These are phyloP conservation scores for Adelphocoris suturalis DNA, from an alignment of 2,888 invertebrate genomes.

Conservation along the genomic window DNA sequence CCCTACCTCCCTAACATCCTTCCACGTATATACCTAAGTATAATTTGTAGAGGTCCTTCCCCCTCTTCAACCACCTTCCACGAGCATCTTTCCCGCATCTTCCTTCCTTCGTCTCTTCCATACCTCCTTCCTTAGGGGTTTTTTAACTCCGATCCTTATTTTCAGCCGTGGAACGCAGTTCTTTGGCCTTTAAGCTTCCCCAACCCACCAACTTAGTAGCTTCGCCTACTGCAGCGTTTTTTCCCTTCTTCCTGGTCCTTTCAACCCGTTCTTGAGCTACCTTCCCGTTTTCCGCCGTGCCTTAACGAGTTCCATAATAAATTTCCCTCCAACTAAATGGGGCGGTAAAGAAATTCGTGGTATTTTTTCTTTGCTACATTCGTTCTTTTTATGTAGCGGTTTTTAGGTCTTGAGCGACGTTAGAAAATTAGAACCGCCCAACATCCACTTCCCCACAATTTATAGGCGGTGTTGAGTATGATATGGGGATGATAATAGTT, in stretches of 20 bases:
- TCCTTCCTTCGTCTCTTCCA: slow-evolving; percentile 22
- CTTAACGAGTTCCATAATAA: slow-evolving; percentile 60
- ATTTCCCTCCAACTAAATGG: slow-evolving; percentile 51
- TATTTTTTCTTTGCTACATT: slow-evolving; percentile 15
- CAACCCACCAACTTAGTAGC: slow-evolving; percentile 33
- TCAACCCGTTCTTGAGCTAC: slow-evolving; percentile 21
- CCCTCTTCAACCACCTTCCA: neutral
- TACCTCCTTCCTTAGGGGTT: neutral
- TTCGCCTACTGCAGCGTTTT: slow-evolving; percentile 24
- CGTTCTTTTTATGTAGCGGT: neutral
- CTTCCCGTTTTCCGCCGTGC: slow-evolving; percentile 20
- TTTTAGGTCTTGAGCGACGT: neutral
- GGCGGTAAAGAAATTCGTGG: slow-evolving; percentile 42
- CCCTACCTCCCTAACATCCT: neutral
- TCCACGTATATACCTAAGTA: slow-evolving; percentile 29
- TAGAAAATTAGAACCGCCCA: neutral
- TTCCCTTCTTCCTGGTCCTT: neutral
- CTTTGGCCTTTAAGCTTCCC: slow-evolving; percentile 11
- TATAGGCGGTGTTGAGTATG: too few relatives aligned
- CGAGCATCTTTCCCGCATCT: slow-evolving; percentile 22
- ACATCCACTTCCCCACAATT: too few relatives aligned
- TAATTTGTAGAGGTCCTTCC: slow-evolving; percentile 11
- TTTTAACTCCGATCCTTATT: slow-evolving; percentile 18
- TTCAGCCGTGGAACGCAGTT: neutral
- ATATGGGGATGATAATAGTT: too few relatives aligned